Base-by-base conservation (phyloP, 30 jellyfish, hydroid and myxozoan species). In the Aurelia sp. region DNA sequence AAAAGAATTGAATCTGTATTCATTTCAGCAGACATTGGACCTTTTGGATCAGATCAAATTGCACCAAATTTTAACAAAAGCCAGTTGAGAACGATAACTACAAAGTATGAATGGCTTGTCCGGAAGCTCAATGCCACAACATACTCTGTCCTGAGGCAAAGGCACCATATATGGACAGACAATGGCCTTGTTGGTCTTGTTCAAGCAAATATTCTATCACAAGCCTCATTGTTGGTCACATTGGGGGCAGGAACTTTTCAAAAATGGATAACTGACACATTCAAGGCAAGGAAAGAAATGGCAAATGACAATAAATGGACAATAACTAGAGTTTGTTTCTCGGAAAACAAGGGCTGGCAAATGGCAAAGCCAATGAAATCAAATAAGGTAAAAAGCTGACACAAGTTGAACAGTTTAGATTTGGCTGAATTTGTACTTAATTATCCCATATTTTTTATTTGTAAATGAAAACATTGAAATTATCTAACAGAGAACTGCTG, bases 201-300 rank as follows among this genome's bases (percentile, higher is more conserved):
- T 13, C 92, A 96, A 60, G 51, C 88, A 62, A 83, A 91, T 52
- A 81, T 96, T 33, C 83, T 96, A 7, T 85, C 99, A 18, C 96
- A 76, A 55, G 93, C 99, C 22, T 59, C 60, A 44, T 63, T 74
- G 53, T 87, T 96, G 44, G 82, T 96, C 61, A 96, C 99, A 9
- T 78, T 96, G 15, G 99, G 99, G 22, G 97, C 95, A 4, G 99
- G 99, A 3, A 96, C 98, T 17, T 96, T 84, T 83, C 99, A 96
- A 76, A 84, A 90, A 52, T 96, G 99, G 99, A 59, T 96, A 18
- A 92, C 90, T 4, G 92, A 80, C 41, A 82, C 82, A 35, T 90
- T 90, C 68, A 96, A 87, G 63, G 76, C 64, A 19, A 71, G 91
- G 52, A 84, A 78, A 77, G 63, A 76, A 30, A 17, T 55, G 3